Conservation (phyloP, 2,113 vertebrate genomes). For the Aegithalos caudatus region DNA sequence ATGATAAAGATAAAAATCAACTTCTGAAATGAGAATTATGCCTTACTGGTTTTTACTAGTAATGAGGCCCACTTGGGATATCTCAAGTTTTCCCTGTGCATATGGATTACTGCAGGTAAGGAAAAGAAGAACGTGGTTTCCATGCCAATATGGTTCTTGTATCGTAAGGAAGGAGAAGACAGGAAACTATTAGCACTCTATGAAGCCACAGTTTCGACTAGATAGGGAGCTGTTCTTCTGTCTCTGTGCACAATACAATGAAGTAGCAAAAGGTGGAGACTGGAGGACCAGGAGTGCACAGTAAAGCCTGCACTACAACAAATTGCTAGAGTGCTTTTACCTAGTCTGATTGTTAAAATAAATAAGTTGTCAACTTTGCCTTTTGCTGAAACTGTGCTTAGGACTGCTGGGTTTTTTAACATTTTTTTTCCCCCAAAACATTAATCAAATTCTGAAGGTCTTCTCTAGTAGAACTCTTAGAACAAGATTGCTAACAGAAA, state of each 20-base stretch:
- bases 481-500: background rate
- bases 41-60: background rate
- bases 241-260: background rate
- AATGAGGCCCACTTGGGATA: background rate
- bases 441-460: background rate
- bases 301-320: background rate
- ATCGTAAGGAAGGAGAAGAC: background rate
- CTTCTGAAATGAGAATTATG: background rate
- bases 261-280: background rate
- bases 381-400: background rate
- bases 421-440: background rate
- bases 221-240: background rate
- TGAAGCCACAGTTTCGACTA: background rate
- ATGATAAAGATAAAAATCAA: background rate
- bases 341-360: background rate
- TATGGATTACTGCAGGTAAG: background rate
- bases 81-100: background rate
- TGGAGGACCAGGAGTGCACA: background rate
- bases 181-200: background rate
- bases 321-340: background rate
- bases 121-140: background rate
- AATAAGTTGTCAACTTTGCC: background rate
- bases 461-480: background rate
- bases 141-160: background rate
- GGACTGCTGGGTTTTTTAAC: background rate